Percentiles rank a stretch among this genome's conserved stretches.
phyloP scores from a whole-genome alignment of 2,888 invertebrate species.

The Carabus problematicus region DNA sequence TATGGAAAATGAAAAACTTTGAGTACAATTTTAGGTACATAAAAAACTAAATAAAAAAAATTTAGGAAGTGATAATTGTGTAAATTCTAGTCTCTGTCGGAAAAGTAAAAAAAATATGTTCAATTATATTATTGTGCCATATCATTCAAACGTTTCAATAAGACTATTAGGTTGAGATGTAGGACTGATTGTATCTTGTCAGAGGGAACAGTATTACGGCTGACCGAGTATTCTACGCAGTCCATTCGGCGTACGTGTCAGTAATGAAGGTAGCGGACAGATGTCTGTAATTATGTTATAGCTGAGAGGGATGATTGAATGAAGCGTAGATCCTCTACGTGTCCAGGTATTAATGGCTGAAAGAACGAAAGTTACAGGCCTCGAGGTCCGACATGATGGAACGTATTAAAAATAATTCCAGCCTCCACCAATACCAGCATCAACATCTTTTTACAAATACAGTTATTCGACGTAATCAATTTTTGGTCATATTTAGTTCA shows the following conservation, averaged over 20 bases:
- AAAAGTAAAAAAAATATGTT: conserved; percentile 1
- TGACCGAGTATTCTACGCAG: conserved; percentile 2
- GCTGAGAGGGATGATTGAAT: conserved; percentile 38
- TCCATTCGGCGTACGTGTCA: conserved; percentile 6
- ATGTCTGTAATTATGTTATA: conserved; percentile 42
- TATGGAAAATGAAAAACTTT: no score
- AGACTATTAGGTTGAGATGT: background rate
- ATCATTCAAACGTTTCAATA: background rate
- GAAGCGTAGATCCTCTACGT: conserved; percentile 22
- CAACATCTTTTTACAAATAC: conserved; percentile 8
- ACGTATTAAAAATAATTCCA: conserved; percentile 16
- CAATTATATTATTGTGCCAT: background rate
- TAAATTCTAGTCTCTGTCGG: no score
- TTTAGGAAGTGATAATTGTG: no score
- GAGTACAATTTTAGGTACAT: no score
- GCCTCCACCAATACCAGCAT: background rate
- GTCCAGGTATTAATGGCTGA: conserved; percentile 12
- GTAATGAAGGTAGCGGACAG: conserved; percentile 35
- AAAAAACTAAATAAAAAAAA: no score
- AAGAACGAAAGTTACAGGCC: background rate
- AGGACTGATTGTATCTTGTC: background rate
- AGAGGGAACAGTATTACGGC: background rate
- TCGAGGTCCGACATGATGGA: background rate
- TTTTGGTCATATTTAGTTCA: background rate
- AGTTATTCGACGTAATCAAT: conserved; percentile 9